Evolutionary conservation across 1,140 invertebrate species (phyloP).

Genomic region (Papilio glaucus): DNA sequence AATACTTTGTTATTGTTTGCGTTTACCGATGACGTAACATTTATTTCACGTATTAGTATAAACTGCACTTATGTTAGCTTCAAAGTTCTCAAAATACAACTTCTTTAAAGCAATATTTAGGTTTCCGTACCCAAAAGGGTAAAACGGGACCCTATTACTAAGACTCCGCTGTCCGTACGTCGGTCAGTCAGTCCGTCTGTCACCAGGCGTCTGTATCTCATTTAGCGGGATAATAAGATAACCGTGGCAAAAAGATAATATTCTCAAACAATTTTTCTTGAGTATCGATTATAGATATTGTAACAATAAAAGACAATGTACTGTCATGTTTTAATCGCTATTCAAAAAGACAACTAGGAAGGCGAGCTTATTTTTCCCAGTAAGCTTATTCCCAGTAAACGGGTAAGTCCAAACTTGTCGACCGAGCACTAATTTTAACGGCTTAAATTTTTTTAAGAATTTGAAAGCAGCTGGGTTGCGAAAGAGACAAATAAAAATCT

Average conservation of each 20-base stretch:
- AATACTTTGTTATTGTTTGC: constrained; percentile 16
- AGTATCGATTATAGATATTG: background rate
- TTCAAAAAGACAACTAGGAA: background rate
- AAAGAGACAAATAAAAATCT: too few relatives aligned
- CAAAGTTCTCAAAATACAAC: too few relatives aligned
- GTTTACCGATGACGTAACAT: constrained; percentile 7
- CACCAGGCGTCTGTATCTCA: too few relatives aligned
- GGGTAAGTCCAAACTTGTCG: background rate
- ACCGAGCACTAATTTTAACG: background rate
- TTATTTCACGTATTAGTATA: constrained; percentile 1
- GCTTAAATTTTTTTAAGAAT: too few relatives aligned
- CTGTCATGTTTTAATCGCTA: background rate
- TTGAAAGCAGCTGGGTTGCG: too few relatives aligned
- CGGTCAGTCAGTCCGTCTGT: too few relatives aligned
- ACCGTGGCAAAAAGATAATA: background rate
- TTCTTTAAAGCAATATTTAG: too few relatives aligned
- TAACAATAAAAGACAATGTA: background rate
- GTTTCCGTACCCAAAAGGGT: too few relatives aligned
- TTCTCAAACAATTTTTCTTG: background rate
- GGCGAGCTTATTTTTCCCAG: background rate
- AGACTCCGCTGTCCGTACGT: too few relatives aligned
- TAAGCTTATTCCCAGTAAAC: background rate
- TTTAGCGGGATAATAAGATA: too few relatives aligned
- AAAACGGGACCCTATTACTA: too few relatives aligned
- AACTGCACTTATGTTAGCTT: too few relatives aligned